Evolutionary conservation across 2,113 vertebrate species (phyloP), one percentile per base, ranked within the genome.

Genomic region (Nerophis lumbriciformis): DNA sequence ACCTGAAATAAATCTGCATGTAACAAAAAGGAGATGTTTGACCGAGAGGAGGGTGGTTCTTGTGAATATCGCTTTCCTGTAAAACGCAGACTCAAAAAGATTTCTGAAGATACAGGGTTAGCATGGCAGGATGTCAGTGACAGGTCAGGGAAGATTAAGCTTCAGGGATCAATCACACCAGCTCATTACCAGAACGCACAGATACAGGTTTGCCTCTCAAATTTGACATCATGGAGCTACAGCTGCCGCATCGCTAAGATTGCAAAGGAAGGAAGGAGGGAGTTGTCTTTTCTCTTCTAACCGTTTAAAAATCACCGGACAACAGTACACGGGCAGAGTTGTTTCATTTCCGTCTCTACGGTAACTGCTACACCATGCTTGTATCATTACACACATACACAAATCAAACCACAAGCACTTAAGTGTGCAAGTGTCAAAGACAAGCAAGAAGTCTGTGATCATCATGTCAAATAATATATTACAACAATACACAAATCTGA

Each of bases 81-180:
- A 19, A 21, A 51, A 16, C 16, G 5, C 8, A 16, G 42, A 19
- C 16, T 21, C 16, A 9, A 16, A 51, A 51, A 61, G 42, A 72
- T 57, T 47, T 35, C 42, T 59, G 58, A 16, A 49, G 42, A 16
- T 57, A 19, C 37, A 48, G 70, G 36, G 28, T 36, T 44, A 59
- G 68, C 12, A 39, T 62, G 60, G 67, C 52, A 67, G 56, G 63
- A 69, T 73, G 72, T 75, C 77, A 72, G 73, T 62, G 48, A 71
- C 59, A 65, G 78, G 76, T 76, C 78, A 76, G 67, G 53, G 64
- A 48, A 72, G 74, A 68, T 67, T 69, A 72, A 45, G 71, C 70
- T 76, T 65, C 15, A 55, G 67, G 71, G 72, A 81, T 58, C 72
- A 72, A 75, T 77, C 59, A 63, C 62, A 77, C 59, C 63, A 64